A percentile compares a stretch with the other conserved stretches of the same genome.
Conservation (phyloP, 1,140 invertebrate genomes). For the Hylaeus anthracinus region DNA sequence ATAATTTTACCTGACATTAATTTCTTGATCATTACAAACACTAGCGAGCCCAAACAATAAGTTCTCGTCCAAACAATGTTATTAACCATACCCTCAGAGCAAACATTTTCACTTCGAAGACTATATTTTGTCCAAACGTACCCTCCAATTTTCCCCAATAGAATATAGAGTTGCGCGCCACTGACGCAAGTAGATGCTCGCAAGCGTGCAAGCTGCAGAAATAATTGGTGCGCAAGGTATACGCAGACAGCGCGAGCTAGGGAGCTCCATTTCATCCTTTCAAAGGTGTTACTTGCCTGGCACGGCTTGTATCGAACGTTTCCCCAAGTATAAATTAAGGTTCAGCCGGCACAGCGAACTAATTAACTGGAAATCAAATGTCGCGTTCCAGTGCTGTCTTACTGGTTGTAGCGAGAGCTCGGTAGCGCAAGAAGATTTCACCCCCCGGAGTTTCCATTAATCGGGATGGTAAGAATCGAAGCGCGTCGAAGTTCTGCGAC, state of each 20-base stretch:
- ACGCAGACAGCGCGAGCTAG: too few relatives aligned
- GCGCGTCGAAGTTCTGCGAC: not conserved
- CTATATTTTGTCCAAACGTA: too few relatives aligned
- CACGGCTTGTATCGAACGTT: conserved; percentile 22
- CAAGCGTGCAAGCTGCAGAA: not conserved
- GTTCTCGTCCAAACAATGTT: too few relatives aligned
- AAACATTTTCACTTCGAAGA: too few relatives aligned
- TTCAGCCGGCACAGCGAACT: conserved; percentile 12
- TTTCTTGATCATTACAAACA: too few relatives aligned
- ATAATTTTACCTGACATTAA: too few relatives aligned
- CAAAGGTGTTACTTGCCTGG: conserved; percentile 8
- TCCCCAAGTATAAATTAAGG: conserved; percentile 41
- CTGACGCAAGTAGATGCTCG: not conserved
- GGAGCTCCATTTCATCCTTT: not conserved
- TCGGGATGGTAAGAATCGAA: conserved; percentile 35
- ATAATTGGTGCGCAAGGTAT: not conserved
- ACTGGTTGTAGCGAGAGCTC: not conserved
- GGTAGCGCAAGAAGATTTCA: conserved; percentile 22
- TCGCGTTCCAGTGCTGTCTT: conserved; percentile 4
- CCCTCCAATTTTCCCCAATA: too few relatives aligned
- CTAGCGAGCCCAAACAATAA: too few relatives aligned
- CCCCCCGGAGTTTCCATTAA: conserved; percentile 29
- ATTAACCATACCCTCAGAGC: too few relatives aligned
- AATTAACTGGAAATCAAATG: conserved; percentile 61
- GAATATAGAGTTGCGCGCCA: too few relatives aligned